Conservation (phyloP, 2,113 vertebrate species). For the Gallinago media region DNA sequence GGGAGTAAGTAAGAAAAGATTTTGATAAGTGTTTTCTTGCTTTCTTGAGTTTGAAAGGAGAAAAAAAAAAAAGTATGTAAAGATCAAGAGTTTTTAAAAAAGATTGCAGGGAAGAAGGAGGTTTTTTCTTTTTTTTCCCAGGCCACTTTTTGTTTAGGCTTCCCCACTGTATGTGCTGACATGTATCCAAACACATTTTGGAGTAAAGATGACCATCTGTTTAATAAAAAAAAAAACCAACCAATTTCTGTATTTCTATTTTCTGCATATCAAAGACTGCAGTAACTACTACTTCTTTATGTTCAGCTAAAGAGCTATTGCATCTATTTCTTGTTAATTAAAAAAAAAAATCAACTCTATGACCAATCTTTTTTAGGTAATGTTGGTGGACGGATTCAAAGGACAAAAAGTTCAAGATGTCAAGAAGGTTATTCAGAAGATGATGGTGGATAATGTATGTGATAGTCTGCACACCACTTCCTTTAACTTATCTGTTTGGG, state of each 20-base stretch:
- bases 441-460: conserved; percentile 89
- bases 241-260: neutral
- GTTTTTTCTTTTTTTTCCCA: neutral
- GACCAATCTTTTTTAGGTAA: conserved; percentile 78
- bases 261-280: neutral
- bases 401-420: conserved; percentile 94
- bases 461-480: neutral
- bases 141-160: neutral
- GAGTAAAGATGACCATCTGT: neutral
- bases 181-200: neutral
- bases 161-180: neutral
- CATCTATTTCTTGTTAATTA: neutral
- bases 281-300: neutral
- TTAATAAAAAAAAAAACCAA: neutral
- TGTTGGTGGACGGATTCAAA: conserved; percentile 93
- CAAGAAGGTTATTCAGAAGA: conserved; percentile 93
- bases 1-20: conserved; percentile 84
- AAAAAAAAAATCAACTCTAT: neutral
- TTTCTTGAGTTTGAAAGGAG: neutral
- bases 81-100: neutral
- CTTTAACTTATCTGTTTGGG: neutral
- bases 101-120: neutral
- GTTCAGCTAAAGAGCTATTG: neutral
- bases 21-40: neutral
- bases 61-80: neutral